Evolutionary conservation across 2,113 vertebrate genomes (phyloP).

Genomic region (Rafetus swinhoei): DNA sequence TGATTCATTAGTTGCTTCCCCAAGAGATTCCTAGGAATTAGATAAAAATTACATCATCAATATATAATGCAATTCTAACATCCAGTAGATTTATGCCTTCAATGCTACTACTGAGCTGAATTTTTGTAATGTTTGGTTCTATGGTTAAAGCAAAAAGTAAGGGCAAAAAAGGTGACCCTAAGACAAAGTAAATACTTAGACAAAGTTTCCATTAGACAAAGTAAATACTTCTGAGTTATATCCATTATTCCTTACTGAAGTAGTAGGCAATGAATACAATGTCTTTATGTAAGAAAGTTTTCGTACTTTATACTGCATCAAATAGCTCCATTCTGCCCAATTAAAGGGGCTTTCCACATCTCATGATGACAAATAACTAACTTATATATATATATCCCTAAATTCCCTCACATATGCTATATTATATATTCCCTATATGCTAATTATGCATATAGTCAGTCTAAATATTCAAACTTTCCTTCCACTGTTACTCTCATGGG

Average conservation of each 20-base stretch:
- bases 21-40: constrained; percentile 61
- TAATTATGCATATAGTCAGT: neutral
- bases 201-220: constrained; percentile 53
- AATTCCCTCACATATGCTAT: neutral
- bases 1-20: constrained; percentile 55
- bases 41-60: constrained; percentile 59
- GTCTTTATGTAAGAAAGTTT: constrained; percentile 67
- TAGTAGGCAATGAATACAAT: constrained; percentile 54
- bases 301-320: constrained; percentile 40
- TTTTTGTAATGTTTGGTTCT: constrained; percentile 65
- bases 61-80: constrained; percentile 53
- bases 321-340: constrained; percentile 28
- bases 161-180: constrained; percentile 63
- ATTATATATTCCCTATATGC: no score
- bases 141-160: constrained; percentile 67
- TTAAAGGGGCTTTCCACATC: constrained; percentile 8
- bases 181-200: neutral
- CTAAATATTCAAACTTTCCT: neutral
- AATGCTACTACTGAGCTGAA: constrained; percentile 64
- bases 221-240: constrained; percentile 53
- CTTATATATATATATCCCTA: neutral
- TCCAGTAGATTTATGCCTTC: constrained; percentile 63
- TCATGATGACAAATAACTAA: constrained; percentile 54
- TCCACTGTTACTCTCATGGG: neutral
- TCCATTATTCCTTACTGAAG: constrained; percentile 62